phyloP scores from a whole-genome alignment of 1,140 invertebrate genomes.

The Schlechtendalia chinensis region DNA sequence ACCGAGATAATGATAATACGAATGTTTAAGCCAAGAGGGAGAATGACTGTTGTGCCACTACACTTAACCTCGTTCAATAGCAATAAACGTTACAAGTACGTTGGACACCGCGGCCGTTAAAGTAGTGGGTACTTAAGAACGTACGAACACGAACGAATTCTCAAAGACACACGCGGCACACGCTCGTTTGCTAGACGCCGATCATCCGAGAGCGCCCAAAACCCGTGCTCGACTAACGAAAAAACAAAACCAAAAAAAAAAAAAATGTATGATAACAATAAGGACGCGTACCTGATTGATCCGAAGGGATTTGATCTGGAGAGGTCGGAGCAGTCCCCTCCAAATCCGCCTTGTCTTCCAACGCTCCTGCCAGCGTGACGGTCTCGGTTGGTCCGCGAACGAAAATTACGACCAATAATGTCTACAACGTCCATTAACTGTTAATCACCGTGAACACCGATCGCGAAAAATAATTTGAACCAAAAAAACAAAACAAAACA shows the following conservation, averaged over 20 bases:
- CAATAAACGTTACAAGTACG: neutral
- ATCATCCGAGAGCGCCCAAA: too few relatives aligned
- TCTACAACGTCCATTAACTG: neutral
- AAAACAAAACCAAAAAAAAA: too few relatives aligned
- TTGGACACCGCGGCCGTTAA: too few relatives aligned
- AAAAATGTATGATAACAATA: neutral
- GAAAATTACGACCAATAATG: neutral
- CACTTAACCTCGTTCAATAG: neutral
- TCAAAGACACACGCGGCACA: too few relatives aligned
- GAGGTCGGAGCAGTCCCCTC: constrained; percentile 43
- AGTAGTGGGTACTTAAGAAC: too few relatives aligned
- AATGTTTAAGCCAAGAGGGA: neutral
- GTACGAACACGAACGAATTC: too few relatives aligned
- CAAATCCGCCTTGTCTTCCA: constrained; percentile 48
- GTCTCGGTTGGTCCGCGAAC: neutral
- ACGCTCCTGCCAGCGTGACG: constrained; percentile 38
- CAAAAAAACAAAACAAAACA: too few relatives aligned
- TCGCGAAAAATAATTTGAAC: too few relatives aligned
- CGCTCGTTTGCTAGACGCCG: neutral
- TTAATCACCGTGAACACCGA: too few relatives aligned
- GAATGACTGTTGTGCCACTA: neutral
- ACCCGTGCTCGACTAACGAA: too few relatives aligned
- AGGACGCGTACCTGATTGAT: constrained; percentile 44
- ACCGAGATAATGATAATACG: constrained; percentile 5
- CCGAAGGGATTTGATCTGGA: constrained; percentile 39